Base-by-base conservation (phyloP, 2,797 vertebrate genomes). In the Onychomys torridus region DNA sequence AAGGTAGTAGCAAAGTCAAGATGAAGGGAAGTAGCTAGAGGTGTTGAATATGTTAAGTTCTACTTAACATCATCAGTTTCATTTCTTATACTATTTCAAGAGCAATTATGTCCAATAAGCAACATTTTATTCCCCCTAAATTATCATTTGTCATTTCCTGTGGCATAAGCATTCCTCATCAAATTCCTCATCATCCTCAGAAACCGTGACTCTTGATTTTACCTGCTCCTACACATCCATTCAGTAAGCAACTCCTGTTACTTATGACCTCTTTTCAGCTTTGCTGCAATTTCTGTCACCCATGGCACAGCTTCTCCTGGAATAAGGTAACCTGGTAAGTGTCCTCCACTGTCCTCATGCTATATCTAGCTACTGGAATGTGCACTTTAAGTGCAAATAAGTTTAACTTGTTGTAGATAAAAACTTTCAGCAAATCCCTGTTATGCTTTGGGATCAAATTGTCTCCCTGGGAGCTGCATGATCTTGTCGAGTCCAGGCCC, bases 311-410 rank as follows among this genome's bases (percentile, higher is more conserved):
- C 3, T 25, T 79, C 57, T 67, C 81, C 23, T 65, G 40, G 16
- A 43, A 2, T 23, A 3, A 8, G 65, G 17, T 63, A 43, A 17
- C 17, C 43, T 55, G 23, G 12, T 86, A 46, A 32, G 0, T 61
- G 61, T 21, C 46, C 9, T 94, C 40, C 27, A n/a, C 34, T 61
- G 78, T 87, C 61, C 2, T 90, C 10, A 7, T 10, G 32, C 7
- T 89, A 0, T 82, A 43, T 65, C 34, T 43, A 76, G 25, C 5
- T 37, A 13, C 19, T 84, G n/a, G 61, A 67, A 34, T 23, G 17
- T 93, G 65, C 52, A 85, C 88, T 95, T 94, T 75, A 92, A 69
- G 52, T 65, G 8, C 65, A 93, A 63, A 77, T 73, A 88, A 93
- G 32, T 83, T 59, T 91, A 32, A 87, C 69, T 12, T 87, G 29